Evolutionary conservation across 2,113 vertebrate genomes (phyloP).

Genomic region (Lanius ludovicianus): DNA sequence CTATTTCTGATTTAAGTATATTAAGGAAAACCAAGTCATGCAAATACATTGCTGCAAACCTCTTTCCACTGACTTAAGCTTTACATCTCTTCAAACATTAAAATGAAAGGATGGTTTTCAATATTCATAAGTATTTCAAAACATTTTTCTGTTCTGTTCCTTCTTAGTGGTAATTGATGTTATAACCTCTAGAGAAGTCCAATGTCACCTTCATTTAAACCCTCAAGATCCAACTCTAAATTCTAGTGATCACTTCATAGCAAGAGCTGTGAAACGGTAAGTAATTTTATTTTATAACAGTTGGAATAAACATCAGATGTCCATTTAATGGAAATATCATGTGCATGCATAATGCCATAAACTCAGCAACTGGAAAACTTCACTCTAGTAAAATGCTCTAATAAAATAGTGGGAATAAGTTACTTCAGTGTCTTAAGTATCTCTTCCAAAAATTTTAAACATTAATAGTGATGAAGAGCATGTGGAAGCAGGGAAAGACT

Average conservation of each 20-base stretch:
- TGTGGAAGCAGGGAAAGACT: background rate
- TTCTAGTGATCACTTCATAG: conserved; percentile 69
- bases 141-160: background rate
- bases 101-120: background rate
- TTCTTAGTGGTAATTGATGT: conserved; percentile 78
- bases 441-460: background rate
- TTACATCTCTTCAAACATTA: background rate
- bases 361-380: background rate
- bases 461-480: background rate
- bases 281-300: background rate
- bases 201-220: conserved; percentile 71
- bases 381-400: background rate
- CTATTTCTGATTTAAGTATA: background rate
- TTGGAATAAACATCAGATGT: background rate
- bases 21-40: background rate
- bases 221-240: conserved; percentile 17
- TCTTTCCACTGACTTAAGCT: background rate
- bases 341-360: background rate
- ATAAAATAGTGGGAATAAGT: background rate
- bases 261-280: conserved; percentile 74
- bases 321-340: background rate
- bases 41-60: background rate
- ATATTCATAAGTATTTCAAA: background rate
- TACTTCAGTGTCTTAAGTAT: background rate
- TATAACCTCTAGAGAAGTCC: conserved; percentile 64